A percentile compares a stretch with the other conserved stretches of the same genome.
Conservation (phyloP, 2,113 vertebrate species). For the Desmodus rotundus region DNA sequence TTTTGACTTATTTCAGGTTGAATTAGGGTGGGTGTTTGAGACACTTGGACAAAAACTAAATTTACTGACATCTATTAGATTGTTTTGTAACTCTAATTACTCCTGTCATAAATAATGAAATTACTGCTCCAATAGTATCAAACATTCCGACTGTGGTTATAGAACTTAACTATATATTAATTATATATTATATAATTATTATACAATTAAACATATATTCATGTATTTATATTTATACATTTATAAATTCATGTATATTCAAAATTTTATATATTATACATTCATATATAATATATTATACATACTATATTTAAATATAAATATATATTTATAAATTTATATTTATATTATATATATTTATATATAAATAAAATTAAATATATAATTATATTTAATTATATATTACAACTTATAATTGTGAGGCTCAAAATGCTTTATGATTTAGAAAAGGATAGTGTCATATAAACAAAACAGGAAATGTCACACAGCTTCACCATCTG, state of each 20-base stretch:
- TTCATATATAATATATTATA: too few species aligned
- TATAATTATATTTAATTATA: too few species aligned
- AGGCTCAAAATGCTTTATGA: slow-evolving; percentile 19
- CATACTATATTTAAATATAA: too few species aligned
- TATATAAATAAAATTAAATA: too few species aligned
- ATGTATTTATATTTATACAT: too few species aligned
- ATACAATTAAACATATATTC: too few species aligned
- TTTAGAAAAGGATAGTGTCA: background rate
- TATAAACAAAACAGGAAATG: slow-evolving; percentile 18
- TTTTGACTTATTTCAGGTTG: background rate
- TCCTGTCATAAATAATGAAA: background rate
- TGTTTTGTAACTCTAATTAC: background rate
- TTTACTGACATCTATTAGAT: background rate
- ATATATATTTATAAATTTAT: too few species aligned
- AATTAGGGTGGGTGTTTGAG: background rate
- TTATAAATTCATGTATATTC: too few species aligned
- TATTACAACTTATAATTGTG: slow-evolving; percentile 10
- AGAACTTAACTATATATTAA: slow-evolving; percentile 1
- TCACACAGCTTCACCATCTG: slow-evolving; percentile 8
- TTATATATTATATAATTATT: slow-evolving; percentile 28
- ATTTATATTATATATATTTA: too few species aligned
- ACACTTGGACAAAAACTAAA: background rate
- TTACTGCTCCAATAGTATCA: background rate
- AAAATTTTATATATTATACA: too few species aligned
- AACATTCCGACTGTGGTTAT: background rate